Base-by-base conservation (phyloP, 2,113 vertebrate species). In the Rhea pennata region DNA sequence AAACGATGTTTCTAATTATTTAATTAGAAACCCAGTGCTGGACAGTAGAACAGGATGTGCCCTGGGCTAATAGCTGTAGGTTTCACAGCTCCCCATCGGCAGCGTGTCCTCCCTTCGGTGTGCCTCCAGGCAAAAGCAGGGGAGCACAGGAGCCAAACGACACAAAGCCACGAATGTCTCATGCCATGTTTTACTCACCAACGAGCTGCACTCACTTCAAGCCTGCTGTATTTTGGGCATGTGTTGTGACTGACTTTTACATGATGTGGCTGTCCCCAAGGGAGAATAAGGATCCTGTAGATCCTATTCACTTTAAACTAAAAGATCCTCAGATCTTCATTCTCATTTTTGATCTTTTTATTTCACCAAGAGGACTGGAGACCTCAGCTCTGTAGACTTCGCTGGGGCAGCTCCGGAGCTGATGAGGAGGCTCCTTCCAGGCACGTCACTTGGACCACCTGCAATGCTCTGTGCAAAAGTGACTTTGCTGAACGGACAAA, bases 41-140 rank as follows among this genome's bases (percentile, higher is more conserved):
- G 92, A 93, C 80, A 94, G 53, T 69, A 81, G 92, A 93, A 91
- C 51, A 67, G 90, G 85, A 88, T 31, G 53, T 70, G 88, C 79
- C 58, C 81, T 16, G 74, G 78, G 84, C 83, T 90, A 33, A 87
- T 74, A 26, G 44, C 81, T 15, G 65, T 20, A 58, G 81, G 72
- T 36, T 79, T 84, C 66, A 12, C 70, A 36, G 75, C 65, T 76
- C 58, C 64, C 69, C 7, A 1, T 27, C 69, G 10, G 40, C 71
- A 44, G 42, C 10, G 4, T 17, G 67, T 70, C 70, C 74, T 56
- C 40, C 79, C 75, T 62, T 27, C 67, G 33, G 22, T 12, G 46
- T 16, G 42, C 58, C 76, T 74, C 50, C 69, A 66, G 72, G 23
- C 12, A 62, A 77, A 39, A 36, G 1, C 10, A 1, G 36, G 1